Base-by-base conservation (phyloP, 2,888 invertebrate species). In the Acanthoscelides obtectus region DNA sequence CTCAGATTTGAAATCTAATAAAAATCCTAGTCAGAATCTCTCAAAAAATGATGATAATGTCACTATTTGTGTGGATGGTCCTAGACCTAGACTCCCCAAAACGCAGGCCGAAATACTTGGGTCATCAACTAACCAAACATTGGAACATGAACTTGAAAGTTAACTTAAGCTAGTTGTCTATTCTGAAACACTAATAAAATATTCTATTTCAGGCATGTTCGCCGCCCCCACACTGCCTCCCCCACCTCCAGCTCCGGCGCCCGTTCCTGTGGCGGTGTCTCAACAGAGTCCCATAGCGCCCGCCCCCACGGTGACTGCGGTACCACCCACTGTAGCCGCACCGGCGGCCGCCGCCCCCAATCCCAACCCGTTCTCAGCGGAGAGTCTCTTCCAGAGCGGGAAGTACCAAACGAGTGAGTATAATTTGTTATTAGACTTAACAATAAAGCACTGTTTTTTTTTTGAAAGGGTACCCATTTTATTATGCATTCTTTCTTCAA, bases 321-420 rank as follows among this genome's bases (percentile, higher is more conserved):
- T 83, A 86, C 76, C 87, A 71, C 89, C 88, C 84, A 88, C 88
- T 76, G 84, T 88, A 84, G 88, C 82, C 20, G 87, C 88, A 83
- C 88, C 90, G 80, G 84, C 83, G 84, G 84, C 86, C 65, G 79
- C 84, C 8, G 79, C 83, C 4, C 86, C 90, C 70, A 92, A 93
- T 82, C 93, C 94, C 8, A 94, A 93, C 86, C 94, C 95, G 0
- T 95, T 95, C 86, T 94, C 95, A 17, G 94, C 95, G 6, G 95
- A 95, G 85, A 94, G 94, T 80, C 89, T 95, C 76, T 94, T 95
- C 85, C 94, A 94, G 87, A 90, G 93, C 78, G 94, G 93, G 91
- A 88, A 92, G 92, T 77, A 76, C 72, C 75, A 74, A 1, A 73
- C 74, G n/a, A 76, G 75, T 75, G 68, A 76, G 77, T 76, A 66